Evolutionary conservation across 2,113 vertebrate genomes (phyloP).

Genomic region (Bostrychus sinensis): DNA sequence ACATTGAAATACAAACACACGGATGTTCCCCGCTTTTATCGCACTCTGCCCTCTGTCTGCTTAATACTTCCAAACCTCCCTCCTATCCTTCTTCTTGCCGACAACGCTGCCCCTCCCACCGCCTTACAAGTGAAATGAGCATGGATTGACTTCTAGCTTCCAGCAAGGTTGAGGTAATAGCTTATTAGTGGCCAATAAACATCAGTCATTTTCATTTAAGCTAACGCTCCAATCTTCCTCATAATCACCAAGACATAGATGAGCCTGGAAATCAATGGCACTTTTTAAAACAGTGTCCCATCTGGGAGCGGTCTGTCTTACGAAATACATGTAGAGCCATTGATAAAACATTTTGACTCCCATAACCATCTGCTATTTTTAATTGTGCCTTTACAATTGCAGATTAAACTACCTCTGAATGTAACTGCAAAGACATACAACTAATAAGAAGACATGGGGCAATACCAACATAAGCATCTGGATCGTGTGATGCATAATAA

Average conservation of each 20-base stretch:
- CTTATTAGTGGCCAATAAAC: slow-evolving; percentile 74
- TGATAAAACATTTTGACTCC: slow-evolving; percentile 41
- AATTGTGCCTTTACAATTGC: too few relatives aligned
- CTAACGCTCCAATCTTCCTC: slow-evolving; percentile 57
- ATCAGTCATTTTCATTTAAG: slow-evolving; percentile 73
- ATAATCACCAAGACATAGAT: slow-evolving; percentile 59
- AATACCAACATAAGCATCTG: too few relatives aligned
- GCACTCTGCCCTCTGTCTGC: slow-evolving; percentile 62
- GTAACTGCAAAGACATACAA: too few relatives aligned
- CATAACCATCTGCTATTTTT: too few relatives aligned
- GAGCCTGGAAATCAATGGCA: slow-evolving; percentile 52
- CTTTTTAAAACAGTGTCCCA: slow-evolving; percentile 32
- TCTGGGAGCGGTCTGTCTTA: slow-evolving; percentile 7
- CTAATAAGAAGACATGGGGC: too few relatives aligned
- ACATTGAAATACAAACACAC: slow-evolving; percentile 74
- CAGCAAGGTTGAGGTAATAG: slow-evolving; percentile 74
- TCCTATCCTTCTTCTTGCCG: slow-evolving; percentile 41
- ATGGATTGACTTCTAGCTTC: slow-evolving; percentile 61
- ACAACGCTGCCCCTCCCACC: slow-evolving; percentile 39
- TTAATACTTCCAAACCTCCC: slow-evolving; percentile 50
- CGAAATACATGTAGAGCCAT: slow-evolving; percentile 9
- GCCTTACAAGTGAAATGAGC: slow-evolving; percentile 61
- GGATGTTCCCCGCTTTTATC: slow-evolving; percentile 64
- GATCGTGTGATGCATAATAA: too few relatives aligned
- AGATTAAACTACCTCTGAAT: too few relatives aligned